Evolutionary conservation across 2,113 vertebrate genomes (phyloP).

Genomic region (Oplegnathus fasciatus): DNA sequence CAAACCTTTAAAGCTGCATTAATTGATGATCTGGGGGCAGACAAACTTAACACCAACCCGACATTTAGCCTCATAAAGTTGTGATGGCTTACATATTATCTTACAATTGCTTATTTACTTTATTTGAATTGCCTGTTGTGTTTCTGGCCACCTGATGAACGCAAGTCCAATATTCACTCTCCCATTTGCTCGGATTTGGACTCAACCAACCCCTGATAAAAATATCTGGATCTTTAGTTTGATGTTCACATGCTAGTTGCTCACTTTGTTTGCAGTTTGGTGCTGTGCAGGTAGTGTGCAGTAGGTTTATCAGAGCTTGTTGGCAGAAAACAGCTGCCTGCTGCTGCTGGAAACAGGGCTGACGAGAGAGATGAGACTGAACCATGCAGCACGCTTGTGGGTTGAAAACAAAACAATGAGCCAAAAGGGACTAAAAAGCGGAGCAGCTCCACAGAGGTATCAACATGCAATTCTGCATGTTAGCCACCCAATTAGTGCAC

Average conservation of each 20-base stretch:
- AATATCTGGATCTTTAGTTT: neutral
- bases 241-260: neutral
- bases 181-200: neutral
- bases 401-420: neutral
- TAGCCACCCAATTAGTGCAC: neutral
- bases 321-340: neutral
- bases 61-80: neutral
- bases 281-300: neutral
- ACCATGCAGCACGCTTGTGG: neutral
- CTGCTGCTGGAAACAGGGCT: neutral
- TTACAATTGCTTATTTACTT: neutral
- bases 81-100: neutral
- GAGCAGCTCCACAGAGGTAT: neutral
- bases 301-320: neutral
- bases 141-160: neutral
- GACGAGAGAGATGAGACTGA: conserved; percentile 13
- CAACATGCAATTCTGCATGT: neutral
- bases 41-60: neutral
- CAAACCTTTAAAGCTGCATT: neutral
- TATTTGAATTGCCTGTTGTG: neutral
- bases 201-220: neutral
- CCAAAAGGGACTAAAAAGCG: neutral
- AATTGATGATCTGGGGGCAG: neutral
- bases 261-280: conserved; percentile 1
- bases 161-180: neutral